A percentile compares a stretch with the other conserved stretches of the same genome.
These are phyloP conservation scores for Tipula unca DNA, from an alignment of 2,888 invertebrate genomes.

Conservation along the genomic window DNA sequence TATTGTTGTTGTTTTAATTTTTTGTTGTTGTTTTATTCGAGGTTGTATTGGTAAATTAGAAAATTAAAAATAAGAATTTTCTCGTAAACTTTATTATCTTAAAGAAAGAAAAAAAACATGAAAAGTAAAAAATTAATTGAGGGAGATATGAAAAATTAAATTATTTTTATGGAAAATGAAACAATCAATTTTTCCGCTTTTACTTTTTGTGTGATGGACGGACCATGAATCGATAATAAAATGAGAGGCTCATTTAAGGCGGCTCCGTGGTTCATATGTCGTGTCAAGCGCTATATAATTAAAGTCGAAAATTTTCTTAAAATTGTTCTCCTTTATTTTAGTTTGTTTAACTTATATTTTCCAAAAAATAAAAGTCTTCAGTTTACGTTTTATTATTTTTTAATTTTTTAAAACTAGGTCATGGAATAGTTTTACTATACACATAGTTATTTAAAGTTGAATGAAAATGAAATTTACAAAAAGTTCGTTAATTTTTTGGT, in stretches of 20 bases:
- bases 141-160: not conserved
- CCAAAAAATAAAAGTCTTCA: not conserved
- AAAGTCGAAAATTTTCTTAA: not conserved
- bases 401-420: not conserved
- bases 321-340: not conserved
- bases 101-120: not conserved
- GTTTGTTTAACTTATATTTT: not conserved
- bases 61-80: not conserved
- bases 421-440: not conserved
- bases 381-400: not conserved
- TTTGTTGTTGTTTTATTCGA: not conserved
- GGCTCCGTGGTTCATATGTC: not conserved
- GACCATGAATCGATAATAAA: not conserved
- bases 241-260: not conserved
- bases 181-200: not conserved
- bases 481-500: not conserved
- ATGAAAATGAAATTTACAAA: not conserved
- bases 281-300: no score
- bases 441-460: not conserved
- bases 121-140: not conserved
- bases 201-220: not conserved
- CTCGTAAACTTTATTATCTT: not conserved
- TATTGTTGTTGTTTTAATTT: not conserved
- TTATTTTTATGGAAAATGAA: not conserved
- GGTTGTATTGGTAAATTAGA: not conserved